These are phyloP conservation scores for Eupithecia vulgata DNA, from an alignment of 2,888 invertebrate genomes.

Conservation along the genomic window DNA sequence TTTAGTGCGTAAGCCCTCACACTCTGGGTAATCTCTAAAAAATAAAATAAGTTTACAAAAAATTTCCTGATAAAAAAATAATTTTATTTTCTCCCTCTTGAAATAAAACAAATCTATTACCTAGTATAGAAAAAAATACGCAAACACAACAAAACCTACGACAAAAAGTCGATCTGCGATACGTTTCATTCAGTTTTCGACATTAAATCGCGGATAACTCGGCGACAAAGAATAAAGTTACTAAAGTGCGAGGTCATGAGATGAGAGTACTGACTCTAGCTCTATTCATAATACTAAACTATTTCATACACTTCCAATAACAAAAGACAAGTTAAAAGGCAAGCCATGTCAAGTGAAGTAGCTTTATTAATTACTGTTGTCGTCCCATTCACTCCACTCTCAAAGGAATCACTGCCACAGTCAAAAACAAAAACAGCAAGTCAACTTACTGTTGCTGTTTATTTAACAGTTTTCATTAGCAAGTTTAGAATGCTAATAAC, in stretches of 20 bases:
- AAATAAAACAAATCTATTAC: not conserved
- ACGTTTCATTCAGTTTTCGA: not conserved
- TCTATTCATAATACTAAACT: not conserved
- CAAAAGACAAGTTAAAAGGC: slow-evolving; percentile 3
- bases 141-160: not conserved
- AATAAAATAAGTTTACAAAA: too few species aligned
- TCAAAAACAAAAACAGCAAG: not conserved
- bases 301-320: not conserved
- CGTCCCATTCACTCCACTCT: not conserved
- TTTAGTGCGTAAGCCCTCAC: too few species aligned
- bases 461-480: not conserved
- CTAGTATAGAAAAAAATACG: not conserved
- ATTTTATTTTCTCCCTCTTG: not conserved
- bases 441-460: not conserved
- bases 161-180: not conserved
- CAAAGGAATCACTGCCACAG: not conserved
- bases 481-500: not conserved
- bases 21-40: too few species aligned
- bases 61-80: too few species aligned
- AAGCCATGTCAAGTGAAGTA: not conserved
- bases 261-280: not conserved
- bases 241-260: not conserved
- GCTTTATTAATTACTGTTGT: not conserved
- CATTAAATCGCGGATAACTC: not conserved
- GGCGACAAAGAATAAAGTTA: too few species aligned